phyloP scores from a whole-genome alignment of 2,113 vertebrate species.

The rabbit (Oryctolagus cuniculus) region mOryCun1.1 NC_091445.1:21863501-21864000 shows the following conservation, averaged over 20 bases:
- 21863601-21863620: too few relatives aligned
- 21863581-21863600: too few relatives aligned
- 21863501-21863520: background rate
- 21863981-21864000: constrained; percentile 38
- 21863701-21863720: background rate
- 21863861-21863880: background rate
- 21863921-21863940: background rate
- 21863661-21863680: background rate
- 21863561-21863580: too few relatives aligned
- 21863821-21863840: background rate
- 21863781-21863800: constrained; percentile 15
- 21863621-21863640: too few relatives aligned
- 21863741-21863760: background rate
- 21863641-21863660: background rate
- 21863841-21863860: background rate
- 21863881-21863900: background rate
- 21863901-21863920: background rate
- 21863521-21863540: background rate
- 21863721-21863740: background rate
- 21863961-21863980: background rate
- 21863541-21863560: background rate
- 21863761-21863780: background rate
- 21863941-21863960: background rate
- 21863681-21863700: background rate
- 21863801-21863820: background rate